phyloP scores from a whole-genome alignment of 2,888 invertebrate species.

The Eilema sororculum region DNA sequence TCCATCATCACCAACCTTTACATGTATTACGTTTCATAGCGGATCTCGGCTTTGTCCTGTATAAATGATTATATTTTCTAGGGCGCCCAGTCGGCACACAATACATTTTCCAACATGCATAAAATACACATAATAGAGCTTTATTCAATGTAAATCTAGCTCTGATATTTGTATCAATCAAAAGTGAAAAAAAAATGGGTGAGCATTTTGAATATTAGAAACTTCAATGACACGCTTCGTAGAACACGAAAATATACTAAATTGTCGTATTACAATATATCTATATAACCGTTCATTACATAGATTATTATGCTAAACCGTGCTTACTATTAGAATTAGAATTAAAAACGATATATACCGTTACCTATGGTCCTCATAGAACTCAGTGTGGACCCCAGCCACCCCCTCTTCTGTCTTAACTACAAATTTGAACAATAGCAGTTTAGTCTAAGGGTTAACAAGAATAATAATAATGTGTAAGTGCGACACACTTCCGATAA shows the following conservation, averaged over 20 bases:
- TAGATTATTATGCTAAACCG: neutral
- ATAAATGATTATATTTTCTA: neutral
- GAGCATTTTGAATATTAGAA: neutral
- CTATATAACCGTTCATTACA: neutral
- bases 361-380: neutral
- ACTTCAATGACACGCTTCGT: conserved; percentile 25
- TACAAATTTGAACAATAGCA: too few relatives aligned
- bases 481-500: neutral
- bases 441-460: too few relatives aligned
- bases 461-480: too few relatives aligned
- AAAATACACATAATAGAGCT: neutral
- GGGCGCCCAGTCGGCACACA: neutral
- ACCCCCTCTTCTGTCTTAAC: too few relatives aligned
- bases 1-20: neutral
- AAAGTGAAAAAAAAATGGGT: neutral
- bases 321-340: neutral
- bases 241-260: conserved; percentile 3
- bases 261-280: neutral
- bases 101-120: neutral
- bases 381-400: neutral
- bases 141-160: neutral
- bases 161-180: neutral
- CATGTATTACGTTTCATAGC: neutral
- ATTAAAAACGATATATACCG: neutral
- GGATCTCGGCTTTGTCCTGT: neutral